phyloP scores from a whole-genome alignment of 2,113 vertebrate genomes.

The Brevimyrus niger region DNA sequence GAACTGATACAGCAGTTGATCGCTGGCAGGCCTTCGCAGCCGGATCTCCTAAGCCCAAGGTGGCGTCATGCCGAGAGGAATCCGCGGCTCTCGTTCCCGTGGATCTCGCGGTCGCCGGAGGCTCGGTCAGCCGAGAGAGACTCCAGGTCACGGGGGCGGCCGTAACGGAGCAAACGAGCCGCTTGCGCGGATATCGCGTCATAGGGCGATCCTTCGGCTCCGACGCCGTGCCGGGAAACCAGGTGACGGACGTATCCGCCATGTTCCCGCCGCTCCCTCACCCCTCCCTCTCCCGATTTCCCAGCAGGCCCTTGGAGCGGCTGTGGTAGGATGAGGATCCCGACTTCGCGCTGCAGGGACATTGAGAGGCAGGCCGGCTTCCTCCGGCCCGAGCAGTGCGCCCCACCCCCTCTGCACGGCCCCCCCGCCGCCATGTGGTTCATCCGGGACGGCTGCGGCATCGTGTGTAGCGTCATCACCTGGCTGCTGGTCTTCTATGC shows the following conservation, averaged over 20 bases:
- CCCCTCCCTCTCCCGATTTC: constrained; percentile 19
- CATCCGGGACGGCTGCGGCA: constrained; percentile 90
- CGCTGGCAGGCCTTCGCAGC: not conserved
- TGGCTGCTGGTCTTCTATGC: constrained; percentile 95
- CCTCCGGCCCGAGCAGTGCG: constrained; percentile 78
- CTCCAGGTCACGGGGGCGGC: not conserved
- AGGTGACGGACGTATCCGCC: not conserved
- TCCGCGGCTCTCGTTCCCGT: not conserved
- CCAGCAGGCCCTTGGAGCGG: constrained; percentile 68
- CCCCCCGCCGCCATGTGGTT: constrained; percentile 87
- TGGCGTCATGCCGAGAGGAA: not conserved
- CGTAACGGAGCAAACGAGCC: not conserved
- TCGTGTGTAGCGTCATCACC: constrained; percentile 84
- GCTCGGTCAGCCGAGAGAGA: not conserved
- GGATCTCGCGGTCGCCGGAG: not conserved
- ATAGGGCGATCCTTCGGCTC: not conserved
- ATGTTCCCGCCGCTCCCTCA: not conserved
- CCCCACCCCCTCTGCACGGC: constrained; percentile 70
- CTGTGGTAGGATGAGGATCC: constrained; percentile 82
- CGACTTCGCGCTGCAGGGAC: constrained; percentile 77
- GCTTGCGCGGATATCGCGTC: not conserved
- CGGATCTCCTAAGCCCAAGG: not conserved
- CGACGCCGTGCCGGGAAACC: not conserved
- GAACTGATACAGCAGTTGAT: not conserved
- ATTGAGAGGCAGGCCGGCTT: constrained; percentile 75